These are phyloP conservation scores for Notoglanidium macrostoma DNA, from an alignment of 2,797 vertebrate genomes.

Conservation along the genomic window DNA sequence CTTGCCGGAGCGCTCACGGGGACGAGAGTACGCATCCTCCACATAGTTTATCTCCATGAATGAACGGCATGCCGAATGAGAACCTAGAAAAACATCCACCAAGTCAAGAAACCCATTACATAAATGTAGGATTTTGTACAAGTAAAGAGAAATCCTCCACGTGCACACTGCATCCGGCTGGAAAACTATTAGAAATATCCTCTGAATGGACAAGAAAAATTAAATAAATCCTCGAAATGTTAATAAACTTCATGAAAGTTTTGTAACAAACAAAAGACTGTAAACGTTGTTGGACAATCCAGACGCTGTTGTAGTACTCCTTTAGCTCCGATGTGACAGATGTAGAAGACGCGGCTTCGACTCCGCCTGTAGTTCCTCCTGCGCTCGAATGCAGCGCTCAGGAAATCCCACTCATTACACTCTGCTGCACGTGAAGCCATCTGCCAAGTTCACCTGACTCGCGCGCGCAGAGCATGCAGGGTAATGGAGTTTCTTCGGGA, in stretches of 20 bases:
- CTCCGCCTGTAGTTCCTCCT: slow-evolving; percentile 17
- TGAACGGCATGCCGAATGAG: neutral
- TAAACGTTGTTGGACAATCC: neutral
- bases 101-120: neutral
- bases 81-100: too few relatives aligned
- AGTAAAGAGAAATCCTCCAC: slow-evolving; percentile 13
- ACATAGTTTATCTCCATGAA: neutral
- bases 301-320: neutral
- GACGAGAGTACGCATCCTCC: neutral
- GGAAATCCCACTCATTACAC: slow-evolving; percentile 36
- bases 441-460: slow-evolving; percentile 54
- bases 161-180: neutral
- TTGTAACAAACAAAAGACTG: neutral
- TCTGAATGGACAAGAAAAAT: neutral
- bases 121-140: neutral
- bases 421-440: slow-evolving; percentile 48
- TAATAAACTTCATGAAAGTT: neutral
- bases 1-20: neutral
- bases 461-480: slow-evolving; percentile 59
- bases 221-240: neutral
- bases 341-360: neutral
- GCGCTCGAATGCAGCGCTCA: slow-evolving; percentile 36
- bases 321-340: neutral
- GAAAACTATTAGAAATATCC: slow-evolving; percentile 19
- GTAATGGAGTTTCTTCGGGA: slow-evolving; percentile 27